Conservation (phyloP, 2,888 invertebrate species). For the Neoitamus cyanurus region DNA sequence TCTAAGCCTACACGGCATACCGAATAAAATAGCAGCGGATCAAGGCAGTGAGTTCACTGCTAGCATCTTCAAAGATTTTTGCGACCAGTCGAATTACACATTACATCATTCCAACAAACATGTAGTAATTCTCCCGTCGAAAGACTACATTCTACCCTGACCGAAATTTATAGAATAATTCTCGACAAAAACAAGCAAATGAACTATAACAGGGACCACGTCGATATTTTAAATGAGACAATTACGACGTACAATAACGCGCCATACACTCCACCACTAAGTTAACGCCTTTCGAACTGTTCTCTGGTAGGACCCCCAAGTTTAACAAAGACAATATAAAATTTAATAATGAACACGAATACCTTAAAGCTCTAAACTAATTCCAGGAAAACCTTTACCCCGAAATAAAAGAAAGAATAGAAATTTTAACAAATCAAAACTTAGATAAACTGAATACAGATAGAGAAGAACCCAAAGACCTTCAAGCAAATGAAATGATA, state of each 20-base stretch:
- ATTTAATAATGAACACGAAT: slow-evolving; percentile 15
- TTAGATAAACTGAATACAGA: background rate
- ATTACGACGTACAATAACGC: no score
- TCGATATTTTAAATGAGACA: slow-evolving; percentile 9
- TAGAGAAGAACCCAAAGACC: no score
- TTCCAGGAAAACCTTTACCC: slow-evolving; percentile 16
- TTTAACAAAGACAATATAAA: background rate
- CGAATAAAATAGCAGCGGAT: slow-evolving; percentile 33
- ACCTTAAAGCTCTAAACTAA: slow-evolving; percentile 14
- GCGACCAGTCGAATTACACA: slow-evolving; percentile 10
- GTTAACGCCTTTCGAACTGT: background rate
- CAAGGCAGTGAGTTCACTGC: slow-evolving; percentile 39
- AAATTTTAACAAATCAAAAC: background rate
- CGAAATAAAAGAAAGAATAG: no score
- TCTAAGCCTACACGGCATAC: slow-evolving; percentile 18
- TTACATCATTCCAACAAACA: slow-evolving; percentile 43
- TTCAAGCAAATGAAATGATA: background rate
- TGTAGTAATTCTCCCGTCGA: slow-evolving; percentile 40
- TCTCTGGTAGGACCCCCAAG: background rate
- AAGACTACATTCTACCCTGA: slow-evolving; percentile 32
- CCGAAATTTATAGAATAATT: slow-evolving; percentile 1
- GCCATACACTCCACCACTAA: background rate
- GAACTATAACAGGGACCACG: background rate
- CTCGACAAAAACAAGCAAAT: background rate
- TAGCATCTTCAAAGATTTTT: slow-evolving; percentile 42